Evolutionary conservation across 2,888 invertebrate species (phyloP).

Genomic region (Pomacea canaliculata): DNA sequence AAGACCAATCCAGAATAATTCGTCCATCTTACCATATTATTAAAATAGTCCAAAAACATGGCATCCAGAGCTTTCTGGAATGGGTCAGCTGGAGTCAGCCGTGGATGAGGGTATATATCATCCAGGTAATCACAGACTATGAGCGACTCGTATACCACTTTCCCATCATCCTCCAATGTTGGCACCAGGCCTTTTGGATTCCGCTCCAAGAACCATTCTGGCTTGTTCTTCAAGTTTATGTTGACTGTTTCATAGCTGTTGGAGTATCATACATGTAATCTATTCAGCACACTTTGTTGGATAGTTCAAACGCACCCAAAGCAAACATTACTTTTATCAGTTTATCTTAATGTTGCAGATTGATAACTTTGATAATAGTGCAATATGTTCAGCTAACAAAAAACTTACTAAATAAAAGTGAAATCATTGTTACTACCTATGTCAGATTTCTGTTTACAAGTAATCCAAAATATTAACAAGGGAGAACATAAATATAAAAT

Average conservation of each 20-base stretch:
- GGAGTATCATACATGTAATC: too few relatives aligned
- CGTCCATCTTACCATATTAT: conserved; percentile 41
- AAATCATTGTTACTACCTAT: too few relatives aligned
- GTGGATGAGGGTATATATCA: conserved; percentile 73
- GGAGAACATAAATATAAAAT: neutral
- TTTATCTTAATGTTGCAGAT: too few relatives aligned
- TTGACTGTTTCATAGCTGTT: conserved; percentile 71
- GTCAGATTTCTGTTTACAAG: too few relatives aligned
- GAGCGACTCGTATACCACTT: conserved; percentile 73
- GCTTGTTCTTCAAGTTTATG: conserved; percentile 72
- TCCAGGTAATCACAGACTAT: conserved; percentile 75
- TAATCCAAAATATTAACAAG: too few relatives aligned
- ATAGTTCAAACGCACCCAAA: too few relatives aligned
- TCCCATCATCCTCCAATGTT: conserved; percentile 70
- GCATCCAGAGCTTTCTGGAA: conserved; percentile 54
- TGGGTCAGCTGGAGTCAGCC: conserved; percentile 72
- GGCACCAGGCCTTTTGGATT: conserved; percentile 73
- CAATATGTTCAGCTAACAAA: too few relatives aligned
- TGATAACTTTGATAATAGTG: too few relatives aligned
- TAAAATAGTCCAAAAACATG: conserved; percentile 53
- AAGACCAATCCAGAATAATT: neutral
- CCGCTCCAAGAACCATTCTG: conserved; percentile 72
- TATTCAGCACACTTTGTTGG: too few relatives aligned
- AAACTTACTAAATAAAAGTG: too few relatives aligned
- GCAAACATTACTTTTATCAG: too few relatives aligned